phyloP scores from a whole-genome alignment of 2,797 vertebrate genomes.

The Pterois miles region DNA sequence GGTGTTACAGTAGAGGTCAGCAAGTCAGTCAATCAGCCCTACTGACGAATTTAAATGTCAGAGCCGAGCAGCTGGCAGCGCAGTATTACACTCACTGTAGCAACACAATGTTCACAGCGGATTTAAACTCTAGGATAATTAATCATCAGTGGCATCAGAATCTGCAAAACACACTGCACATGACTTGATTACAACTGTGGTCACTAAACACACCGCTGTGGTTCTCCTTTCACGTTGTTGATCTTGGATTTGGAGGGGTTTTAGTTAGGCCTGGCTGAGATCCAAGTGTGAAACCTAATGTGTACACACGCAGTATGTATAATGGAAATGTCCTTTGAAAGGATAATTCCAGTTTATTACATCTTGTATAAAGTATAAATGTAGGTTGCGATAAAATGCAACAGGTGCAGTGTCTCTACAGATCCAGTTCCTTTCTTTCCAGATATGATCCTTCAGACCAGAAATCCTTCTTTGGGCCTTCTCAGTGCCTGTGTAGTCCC shows the following conservation, averaged over 20 bases:
- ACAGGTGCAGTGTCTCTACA: neutral
- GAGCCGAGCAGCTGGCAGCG: slow-evolving; percentile 12
- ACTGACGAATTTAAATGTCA: slow-evolving; percentile 5
- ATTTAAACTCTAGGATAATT: neutral
- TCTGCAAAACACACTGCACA: neutral
- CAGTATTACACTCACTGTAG: neutral
- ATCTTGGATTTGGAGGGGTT: neutral
- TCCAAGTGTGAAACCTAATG: neutral
- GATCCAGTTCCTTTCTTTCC: neutral
- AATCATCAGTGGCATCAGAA: neutral
- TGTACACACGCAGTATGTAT: neutral
- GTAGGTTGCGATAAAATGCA: neutral
- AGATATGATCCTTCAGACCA: neutral
- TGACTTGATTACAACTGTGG: neutral
- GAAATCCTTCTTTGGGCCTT: neutral
- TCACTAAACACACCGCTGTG: neutral
- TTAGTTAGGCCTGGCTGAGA: neutral
- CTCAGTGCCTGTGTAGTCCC: neutral
- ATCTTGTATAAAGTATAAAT: neutral
- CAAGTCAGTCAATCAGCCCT: neutral
- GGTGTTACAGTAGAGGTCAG: slow-evolving; percentile 10
- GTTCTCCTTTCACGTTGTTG: neutral
- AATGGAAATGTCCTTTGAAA: neutral
- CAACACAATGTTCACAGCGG: neutral
- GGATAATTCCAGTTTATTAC: too few relatives aligned